phyloP scores from a whole-genome alignment of 2,888 invertebrate species.

The Acanthosepion lycidas region DNA sequence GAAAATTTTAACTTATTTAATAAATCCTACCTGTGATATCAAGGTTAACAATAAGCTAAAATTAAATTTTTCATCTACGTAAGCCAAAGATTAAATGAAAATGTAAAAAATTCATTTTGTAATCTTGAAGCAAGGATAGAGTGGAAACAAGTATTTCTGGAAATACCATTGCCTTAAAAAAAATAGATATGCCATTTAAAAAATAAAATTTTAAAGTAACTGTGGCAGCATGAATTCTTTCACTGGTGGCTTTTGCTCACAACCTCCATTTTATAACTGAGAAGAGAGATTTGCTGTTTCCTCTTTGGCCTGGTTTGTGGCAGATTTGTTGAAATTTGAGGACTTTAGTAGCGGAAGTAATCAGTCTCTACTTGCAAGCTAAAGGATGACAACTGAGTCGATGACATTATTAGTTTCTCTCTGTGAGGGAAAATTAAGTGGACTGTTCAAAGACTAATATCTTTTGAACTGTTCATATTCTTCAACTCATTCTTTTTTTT shows the following conservation, averaged over 20 bases:
- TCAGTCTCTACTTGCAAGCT: not conserved
- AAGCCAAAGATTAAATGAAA: too few relatives aligned
- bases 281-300: not conserved
- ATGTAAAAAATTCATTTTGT: too few relatives aligned
- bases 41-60: too few relatives aligned
- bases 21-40: too few relatives aligned
- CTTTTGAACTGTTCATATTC: not conserved
- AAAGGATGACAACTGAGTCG: not conserved
- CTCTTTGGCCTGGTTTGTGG: slow-evolving; percentile 33
- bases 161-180: too few relatives aligned
- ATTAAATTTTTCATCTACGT: too few relatives aligned
- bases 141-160: too few relatives aligned
- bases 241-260: too few relatives aligned
- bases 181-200: too few relatives aligned
- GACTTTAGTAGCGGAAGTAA: not conserved
- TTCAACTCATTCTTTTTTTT: too few relatives aligned
- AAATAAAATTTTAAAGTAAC: not conserved
- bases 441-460: not conserved
- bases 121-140: too few relatives aligned
- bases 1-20: too few relatives aligned
- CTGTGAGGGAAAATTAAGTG: not conserved
- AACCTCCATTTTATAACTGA: not conserved
- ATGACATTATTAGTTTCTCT: not conserved
- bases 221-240: not conserved
- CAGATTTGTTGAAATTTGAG: not conserved